A percentile compares a stretch with the other conserved stretches of the same genome.
These are phyloP conservation scores for Catostomus latipinnis DNA, from an alignment of 2,797 vertebrate genomes.

Conservation along the genomic window DNA sequence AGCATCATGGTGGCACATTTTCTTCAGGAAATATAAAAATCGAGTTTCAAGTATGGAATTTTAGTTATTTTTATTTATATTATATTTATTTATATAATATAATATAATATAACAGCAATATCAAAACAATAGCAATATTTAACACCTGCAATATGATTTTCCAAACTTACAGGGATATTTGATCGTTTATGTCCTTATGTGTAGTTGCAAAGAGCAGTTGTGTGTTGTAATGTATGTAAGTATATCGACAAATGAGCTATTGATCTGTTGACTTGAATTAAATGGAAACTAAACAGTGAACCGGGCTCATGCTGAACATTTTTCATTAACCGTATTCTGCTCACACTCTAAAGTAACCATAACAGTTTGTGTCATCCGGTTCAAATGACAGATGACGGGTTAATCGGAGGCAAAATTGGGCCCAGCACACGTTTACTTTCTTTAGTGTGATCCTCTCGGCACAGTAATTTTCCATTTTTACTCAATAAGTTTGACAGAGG, in stretches of 20 bases:
- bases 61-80: too few species aligned
- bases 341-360: conserved; percentile 68
- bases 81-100: too few species aligned
- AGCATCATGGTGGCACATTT: too few species aligned
- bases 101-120: background rate
- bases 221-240: background rate
- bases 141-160: background rate
- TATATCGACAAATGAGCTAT: conserved; percentile 43
- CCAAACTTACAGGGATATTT: too few species aligned
- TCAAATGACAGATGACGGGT: conserved; percentile 82
- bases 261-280: conserved; percentile 49
- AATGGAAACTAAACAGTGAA: conserved; percentile 50
- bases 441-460: conserved; percentile 78
- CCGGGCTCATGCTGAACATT: conserved; percentile 54
- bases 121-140: too few species aligned
- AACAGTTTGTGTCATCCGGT: conserved; percentile 71
- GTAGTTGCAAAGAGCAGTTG: background rate
- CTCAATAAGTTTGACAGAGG: conserved; percentile 67
- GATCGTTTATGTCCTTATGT: background rate
- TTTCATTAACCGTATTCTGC: conserved; percentile 64
- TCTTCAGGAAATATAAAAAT: too few species aligned
- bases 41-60: too few species aligned
- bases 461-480: conserved; percentile 75
- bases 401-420: conserved; percentile 80
- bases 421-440: conserved; percentile 69